Evolutionary conservation across 2,797 vertebrate species (phyloP), one percentile per base, ranked within the genome.

Genomic region (Muscicapa striata): DNA sequence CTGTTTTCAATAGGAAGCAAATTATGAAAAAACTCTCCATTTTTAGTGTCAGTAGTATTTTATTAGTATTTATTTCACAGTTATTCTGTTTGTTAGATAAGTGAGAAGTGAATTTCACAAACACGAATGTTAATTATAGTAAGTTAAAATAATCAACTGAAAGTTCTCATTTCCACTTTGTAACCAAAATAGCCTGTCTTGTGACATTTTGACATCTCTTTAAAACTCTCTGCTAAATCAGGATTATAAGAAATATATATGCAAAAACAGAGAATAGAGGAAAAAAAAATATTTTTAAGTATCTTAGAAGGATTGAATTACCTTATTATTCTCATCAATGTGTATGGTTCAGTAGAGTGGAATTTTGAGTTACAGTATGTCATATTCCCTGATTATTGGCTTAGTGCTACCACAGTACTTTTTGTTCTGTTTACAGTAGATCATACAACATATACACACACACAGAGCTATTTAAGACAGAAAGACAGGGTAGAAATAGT

Each of bases 31-130:
- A 85, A 4, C 5, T 89, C 61, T 48, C 13, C 51, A 40, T 62
- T 81, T 95, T 69, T 61, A 57, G 15, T 85, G 94, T 79, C 55
- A 54, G 11, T 73, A 66, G 8, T 89, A 83, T 87, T 93, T 95
- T 72, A 83, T 92, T 88, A 66, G 38, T 81, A 94, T 93, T 95
- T 92, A 84, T 93, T 93, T 95, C 76, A 94, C 91, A 94, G 85
- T 93, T 89, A 6, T 69, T 89, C 83, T 85, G 52, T 78, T 92
- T 76, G 40, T 73, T 86, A 75, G 48, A 76, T 69, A 91, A 93
- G 66, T 0, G 22, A 91, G 79, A 96, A 93, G 15, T 61, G 69
- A 94, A 91, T 62, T 86, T 90, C 79, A 82, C 34, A 90, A 93
- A 84, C 51, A 89, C 14, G 12, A 81, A 36, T 38, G 49, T 77